These are phyloP conservation scores for Blastobasis adustella DNA, from an alignment of 2,888 invertebrate species.

Conservation along the genomic window DNA sequence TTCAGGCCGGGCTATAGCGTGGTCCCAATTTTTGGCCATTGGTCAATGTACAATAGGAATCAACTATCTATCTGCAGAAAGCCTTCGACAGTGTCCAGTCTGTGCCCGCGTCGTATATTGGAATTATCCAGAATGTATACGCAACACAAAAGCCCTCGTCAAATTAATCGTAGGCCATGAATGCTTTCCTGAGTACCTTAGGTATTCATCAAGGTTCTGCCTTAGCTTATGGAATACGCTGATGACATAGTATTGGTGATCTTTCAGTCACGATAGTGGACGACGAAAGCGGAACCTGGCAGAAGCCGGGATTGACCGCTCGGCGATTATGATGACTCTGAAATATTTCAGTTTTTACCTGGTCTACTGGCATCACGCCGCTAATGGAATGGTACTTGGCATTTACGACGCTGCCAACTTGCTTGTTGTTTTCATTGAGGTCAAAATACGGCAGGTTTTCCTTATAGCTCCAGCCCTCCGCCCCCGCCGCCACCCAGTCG, in stretches of 20 bases:
- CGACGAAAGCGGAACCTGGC: background rate
- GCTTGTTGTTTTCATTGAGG: slow-evolving; percentile 77
- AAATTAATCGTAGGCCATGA: too few species aligned
- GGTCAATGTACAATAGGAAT: too few species aligned
- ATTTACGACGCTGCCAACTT: slow-evolving; percentile 72
- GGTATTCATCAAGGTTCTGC: too few species aligned
- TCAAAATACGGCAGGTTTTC: slow-evolving; percentile 80
- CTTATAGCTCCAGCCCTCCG: slow-evolving; percentile 81
- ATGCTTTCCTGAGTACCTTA: too few species aligned
- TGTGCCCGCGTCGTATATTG: too few species aligned
- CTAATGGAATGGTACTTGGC: slow-evolving; percentile 65
- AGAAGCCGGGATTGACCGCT: background rate
- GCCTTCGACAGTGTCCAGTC: too few species aligned
- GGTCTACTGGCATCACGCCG: slow-evolving; percentile 74
- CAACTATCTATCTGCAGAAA: too few species aligned
- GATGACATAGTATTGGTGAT: background rate
- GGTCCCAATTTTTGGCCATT: background rate
- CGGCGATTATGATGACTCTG: background rate
- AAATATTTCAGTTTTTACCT: slow-evolving; percentile 21
- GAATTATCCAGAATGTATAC: too few species aligned
- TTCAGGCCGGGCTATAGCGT: background rate
- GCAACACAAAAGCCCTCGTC: too few species aligned
- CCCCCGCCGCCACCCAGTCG: slow-evolving; percentile 80
- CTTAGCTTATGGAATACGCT: background rate
- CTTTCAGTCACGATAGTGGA: background rate